These are phyloP conservation scores for Pelodytes ibericus DNA, from an alignment of 2,797 vertebrate species.

Conservation along the genomic window DNA sequence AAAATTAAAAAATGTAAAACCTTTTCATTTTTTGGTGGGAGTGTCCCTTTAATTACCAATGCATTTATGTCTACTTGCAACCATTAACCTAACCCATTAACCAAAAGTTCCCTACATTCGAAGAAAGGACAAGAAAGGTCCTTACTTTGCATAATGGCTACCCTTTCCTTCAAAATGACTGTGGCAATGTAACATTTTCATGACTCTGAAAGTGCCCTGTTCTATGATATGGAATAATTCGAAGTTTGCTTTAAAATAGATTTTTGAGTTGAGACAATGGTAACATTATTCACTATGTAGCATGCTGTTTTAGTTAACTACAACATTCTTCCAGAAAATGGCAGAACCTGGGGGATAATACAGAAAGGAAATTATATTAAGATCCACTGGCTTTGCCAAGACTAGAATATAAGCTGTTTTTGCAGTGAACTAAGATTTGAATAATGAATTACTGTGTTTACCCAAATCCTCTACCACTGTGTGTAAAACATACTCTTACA, in stretches of 20 bases:
- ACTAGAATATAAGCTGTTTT: background rate
- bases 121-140: too few relatives aligned
- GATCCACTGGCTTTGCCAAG: background rate
- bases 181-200: too few relatives aligned
- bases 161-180: too few relatives aligned
- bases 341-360: background rate
- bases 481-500: too few relatives aligned
- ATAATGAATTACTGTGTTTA: background rate
- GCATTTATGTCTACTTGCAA: too few relatives aligned
- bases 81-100: too few relatives aligned
- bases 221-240: background rate
- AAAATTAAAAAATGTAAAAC: too few relatives aligned
- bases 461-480: background rate
- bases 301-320: background rate
- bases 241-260: background rate
- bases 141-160: too few relatives aligned
- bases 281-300: background rate
- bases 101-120: too few relatives aligned
- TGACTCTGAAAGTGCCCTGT: too few relatives aligned
- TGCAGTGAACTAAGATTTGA: background rate
- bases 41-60: too few relatives aligned
- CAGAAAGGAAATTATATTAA: background rate
- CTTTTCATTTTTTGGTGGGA: too few relatives aligned
- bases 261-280: background rate
- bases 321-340: background rate